A percentile compares a stretch with the other conserved stretches of the same genome.
Conservation (phyloP, 2,888 invertebrate species). For the Synanthedon vespiformis region DNA sequence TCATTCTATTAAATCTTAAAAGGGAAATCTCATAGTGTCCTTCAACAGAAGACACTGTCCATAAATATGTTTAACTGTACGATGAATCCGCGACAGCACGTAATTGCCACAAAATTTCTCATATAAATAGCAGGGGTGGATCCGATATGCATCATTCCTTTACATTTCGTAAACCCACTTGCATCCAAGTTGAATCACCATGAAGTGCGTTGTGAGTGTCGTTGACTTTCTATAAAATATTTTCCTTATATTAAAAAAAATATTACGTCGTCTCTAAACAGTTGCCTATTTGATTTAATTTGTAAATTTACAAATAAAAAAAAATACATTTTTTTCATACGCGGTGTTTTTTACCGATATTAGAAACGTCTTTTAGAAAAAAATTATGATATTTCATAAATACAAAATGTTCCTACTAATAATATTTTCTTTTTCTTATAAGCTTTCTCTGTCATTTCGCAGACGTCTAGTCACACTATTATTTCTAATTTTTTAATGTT, state of each 20-base stretch:
- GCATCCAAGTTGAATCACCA: conserved; percentile 28
- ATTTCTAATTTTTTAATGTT: too few relatives aligned
- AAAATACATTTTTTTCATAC: too few relatives aligned
- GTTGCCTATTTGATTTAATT: too few relatives aligned
- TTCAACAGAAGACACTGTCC: conserved; percentile 37
- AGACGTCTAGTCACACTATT: too few relatives aligned
- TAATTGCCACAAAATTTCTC: conserved; percentile 52
- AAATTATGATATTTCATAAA: too few relatives aligned
- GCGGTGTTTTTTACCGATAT: too few relatives aligned
- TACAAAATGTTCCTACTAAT: too few relatives aligned
- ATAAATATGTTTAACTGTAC: conserved; percentile 36
- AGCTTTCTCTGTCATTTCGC: too few relatives aligned
- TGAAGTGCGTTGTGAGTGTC: conserved; percentile 57
- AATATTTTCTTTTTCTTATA: too few relatives aligned
- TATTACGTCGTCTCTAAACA: not conserved
- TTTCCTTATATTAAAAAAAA: not conserved
- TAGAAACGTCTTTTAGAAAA: too few relatives aligned
- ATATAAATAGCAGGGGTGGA: conserved; percentile 64
- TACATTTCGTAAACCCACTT: conserved; percentile 28
- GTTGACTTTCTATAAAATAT: not conserved
- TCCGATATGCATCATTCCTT: conserved; percentile 58
- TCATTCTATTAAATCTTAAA: conserved; percentile 13
- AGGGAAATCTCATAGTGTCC: conserved; percentile 32
- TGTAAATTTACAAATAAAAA: too few relatives aligned
- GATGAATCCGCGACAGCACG: conserved; percentile 36